Evolutionary conservation across 1,140 invertebrate genomes (phyloP).

Genomic region (Dermatophagoides farinae): DNA sequence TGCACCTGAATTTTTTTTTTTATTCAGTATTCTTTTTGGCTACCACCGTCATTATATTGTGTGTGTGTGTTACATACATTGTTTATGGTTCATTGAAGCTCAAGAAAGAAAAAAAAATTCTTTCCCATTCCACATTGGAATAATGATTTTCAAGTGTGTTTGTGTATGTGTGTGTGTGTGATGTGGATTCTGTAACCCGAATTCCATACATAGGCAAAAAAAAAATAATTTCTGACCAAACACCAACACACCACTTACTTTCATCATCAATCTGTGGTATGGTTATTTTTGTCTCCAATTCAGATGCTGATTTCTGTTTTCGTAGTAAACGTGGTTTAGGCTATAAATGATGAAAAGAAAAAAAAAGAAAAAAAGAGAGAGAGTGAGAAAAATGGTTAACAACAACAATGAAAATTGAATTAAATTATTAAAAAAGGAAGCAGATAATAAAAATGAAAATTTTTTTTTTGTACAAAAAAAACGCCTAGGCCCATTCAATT

Average conservation of each 20-base stretch:
- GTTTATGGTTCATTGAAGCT: too few species aligned
- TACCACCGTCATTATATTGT: too few species aligned
- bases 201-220: too few species aligned
- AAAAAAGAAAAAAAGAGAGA: not conserved
- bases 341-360: constrained; percentile 22
- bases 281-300: constrained; percentile 27
- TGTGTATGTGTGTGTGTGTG: not conserved
- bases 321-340: constrained; percentile 57
- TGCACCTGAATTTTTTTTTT: too few species aligned
- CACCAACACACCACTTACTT: too few species aligned
- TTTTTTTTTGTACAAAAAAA: not conserved
- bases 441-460: not conserved
- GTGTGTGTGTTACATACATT: too few species aligned
- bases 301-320: constrained; percentile 57
- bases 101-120: not conserved
- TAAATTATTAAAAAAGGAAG: not conserved
- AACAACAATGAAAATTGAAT: not conserved
- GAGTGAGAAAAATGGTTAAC: not conserved
- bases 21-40: too few species aligned
- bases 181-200: not conserved
- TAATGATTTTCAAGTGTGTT: not conserved
- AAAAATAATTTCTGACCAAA: too few species aligned
- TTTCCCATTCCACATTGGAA: too few species aligned
- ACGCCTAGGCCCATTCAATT: too few species aligned
- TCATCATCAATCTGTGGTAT: constrained; percentile 25